phyloP scores from a whole-genome alignment of 2,797 vertebrate genomes.

The Capromys pilorides region DNA sequence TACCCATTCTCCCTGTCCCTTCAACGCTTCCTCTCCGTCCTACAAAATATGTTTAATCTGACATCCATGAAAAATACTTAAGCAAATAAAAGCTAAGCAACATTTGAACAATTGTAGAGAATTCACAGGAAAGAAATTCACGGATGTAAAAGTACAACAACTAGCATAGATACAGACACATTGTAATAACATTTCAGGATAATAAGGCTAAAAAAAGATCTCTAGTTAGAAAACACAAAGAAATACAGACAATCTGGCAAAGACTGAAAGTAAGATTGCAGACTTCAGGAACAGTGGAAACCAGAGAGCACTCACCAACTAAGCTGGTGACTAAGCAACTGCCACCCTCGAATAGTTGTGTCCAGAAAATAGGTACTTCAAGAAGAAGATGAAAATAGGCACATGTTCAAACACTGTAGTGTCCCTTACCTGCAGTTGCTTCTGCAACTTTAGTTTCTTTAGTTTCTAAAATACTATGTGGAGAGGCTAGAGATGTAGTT shows the following conservation, averaged over 20 bases:
- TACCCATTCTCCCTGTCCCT: background rate
- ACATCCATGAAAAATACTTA: background rate
- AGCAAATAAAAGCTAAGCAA: conserved; percentile 21
- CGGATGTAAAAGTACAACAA: conserved; percentile 23
- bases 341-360: background rate
- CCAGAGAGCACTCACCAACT: background rate
- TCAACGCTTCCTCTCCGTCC: background rate
- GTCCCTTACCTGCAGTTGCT: background rate
- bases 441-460: background rate
- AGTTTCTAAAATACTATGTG: background rate
- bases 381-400: conserved; percentile 11
- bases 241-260: conserved; percentile 4
- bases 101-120: conserved; percentile 42
- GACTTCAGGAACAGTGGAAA: background rate
- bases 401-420: background rate
- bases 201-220: background rate
- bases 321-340: background rate
- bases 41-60: background rate
- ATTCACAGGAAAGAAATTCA: conserved; percentile 46
- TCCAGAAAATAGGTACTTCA: conserved; percentile 24
- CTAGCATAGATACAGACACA: background rate
- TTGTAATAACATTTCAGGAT: background rate
- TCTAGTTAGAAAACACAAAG: background rate
- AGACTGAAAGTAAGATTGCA: background rate
- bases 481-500: background rate